Conservation (phyloP, 2,888 invertebrate genomes). For the Incurvaria masculella region DNA sequence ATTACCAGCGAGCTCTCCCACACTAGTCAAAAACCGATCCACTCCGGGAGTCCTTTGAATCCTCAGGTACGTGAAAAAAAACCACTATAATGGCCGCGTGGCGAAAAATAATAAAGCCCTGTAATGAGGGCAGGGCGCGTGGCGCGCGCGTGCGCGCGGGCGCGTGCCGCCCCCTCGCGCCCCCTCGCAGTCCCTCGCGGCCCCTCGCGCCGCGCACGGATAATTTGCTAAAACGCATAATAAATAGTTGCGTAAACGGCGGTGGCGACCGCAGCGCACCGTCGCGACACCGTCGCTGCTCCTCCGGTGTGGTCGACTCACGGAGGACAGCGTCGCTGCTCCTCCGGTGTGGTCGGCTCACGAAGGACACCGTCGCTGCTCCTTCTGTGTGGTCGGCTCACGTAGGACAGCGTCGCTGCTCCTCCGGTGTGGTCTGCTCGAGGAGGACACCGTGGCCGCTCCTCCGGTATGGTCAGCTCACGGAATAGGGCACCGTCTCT, state of each 20-base stretch:
- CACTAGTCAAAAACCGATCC: background rate
- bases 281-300: no score
- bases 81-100: conserved; percentile 44
- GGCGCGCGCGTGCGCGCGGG: conserved; percentile 23
- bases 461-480: no score
- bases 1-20: background rate
- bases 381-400: background rate
- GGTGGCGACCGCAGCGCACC: no score
- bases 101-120: conserved; percentile 46
- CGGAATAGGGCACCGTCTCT: no score
- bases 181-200: background rate
- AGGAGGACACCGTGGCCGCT: no score
- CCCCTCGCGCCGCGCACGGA: background rate
- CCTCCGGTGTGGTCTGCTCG: background rate
- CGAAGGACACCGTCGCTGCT: no score
- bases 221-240: background rate
- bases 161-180: background rate
- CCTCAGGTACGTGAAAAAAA: conserved; percentile 19
- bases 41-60: background rate
- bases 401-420: no score
- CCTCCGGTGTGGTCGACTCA: background rate
- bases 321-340: no score
- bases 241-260: background rate
- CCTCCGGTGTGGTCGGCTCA: background rate
- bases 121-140: conserved; percentile 43